phyloP scores from a whole-genome alignment of 2,113 vertebrate genomes.

The Rhinopomastus cyanomelas region DNA sequence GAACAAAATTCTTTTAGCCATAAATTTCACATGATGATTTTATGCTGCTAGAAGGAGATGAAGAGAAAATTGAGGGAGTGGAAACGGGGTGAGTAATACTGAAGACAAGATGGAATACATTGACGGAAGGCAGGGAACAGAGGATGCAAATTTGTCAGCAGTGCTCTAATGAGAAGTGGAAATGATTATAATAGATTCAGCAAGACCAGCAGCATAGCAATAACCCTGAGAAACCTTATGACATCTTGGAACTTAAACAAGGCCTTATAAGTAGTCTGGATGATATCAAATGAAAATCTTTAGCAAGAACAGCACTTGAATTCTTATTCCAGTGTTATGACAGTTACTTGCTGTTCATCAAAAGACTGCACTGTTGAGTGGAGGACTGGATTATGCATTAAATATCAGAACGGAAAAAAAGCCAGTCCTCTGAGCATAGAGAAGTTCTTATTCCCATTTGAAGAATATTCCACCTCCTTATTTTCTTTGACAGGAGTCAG shows the following conservation, averaged over 20 bases:
- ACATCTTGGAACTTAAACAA: conserved; percentile 60
- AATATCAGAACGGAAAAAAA: neutral
- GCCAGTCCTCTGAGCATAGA: neutral
- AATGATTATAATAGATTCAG: conserved; percentile 10
- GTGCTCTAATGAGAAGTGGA: conserved; percentile 35
- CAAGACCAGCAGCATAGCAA: neutral
- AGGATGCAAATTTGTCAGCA: conserved; percentile 20
- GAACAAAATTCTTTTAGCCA: neutral
- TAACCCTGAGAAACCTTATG: conserved; percentile 50
- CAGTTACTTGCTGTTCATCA: conserved; percentile 13
- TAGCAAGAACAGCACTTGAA: neutral
- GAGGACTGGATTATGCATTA: conserved; percentile 38
- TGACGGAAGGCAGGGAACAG: conserved; percentile 20
- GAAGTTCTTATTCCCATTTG: neutral
- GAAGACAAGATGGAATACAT: neutral
- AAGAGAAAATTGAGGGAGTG: neutral
- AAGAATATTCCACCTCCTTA: neutral
- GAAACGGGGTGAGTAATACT: neutral
- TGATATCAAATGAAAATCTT: conserved; percentile 58
- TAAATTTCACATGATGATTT: conserved; percentile 10
- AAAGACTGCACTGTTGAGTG: conserved; percentile 18
- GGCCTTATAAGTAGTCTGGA: conserved; percentile 17
- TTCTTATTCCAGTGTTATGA: conserved; percentile 26
- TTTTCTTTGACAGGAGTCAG: conserved; percentile 42
- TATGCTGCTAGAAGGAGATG: neutral